Evolutionary conservation across 1,140 invertebrate genomes (phyloP), one percentile per base, ranked within the genome.

Genomic region (Bombus vancouverensis): DNA sequence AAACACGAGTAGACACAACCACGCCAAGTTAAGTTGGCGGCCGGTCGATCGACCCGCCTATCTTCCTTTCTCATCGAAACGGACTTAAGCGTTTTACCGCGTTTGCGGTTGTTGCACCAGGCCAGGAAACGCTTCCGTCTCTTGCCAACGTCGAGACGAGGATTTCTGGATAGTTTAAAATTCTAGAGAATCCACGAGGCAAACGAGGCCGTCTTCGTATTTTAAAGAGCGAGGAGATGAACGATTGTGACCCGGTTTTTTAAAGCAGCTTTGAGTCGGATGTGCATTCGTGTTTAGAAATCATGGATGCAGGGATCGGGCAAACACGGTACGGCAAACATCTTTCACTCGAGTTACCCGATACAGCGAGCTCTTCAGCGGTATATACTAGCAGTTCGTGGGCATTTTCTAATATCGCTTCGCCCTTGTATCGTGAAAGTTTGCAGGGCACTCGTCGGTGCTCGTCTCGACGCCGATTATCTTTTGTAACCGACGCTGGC

Each of bases 371-470:
- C 71, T 42, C 71, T 42, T 73, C n/a, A 39, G 28, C 39, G 25
- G 4, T 37, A 32, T 47, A 28, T n/a, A 34, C 37, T 22, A 22
- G 15, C n/a, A n/a, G 34, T 5, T 32, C 53, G 25, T 22, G 62
- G 73, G n/a, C 13, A n/a, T 57, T 74, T 68, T 53, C 59, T 59
- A 81, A 85, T 81, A 81, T 85, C 62, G 84, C n/a, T n/a, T 68
- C 28, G 10, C 70, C 18, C 70, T 57, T 12, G 34, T 39, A 12
- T 22, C 42, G 34, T n/a, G 39, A 25, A 57, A 44, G 68, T 85
- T 85, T 81, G 79, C 79, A 4, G 8, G 74, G 59, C 79, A 39
- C 72, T 81, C 79, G 59, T 13, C 32, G 44, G 10, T 74, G 37
- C 47, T 65, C 42, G 53, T 74, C 57, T 59, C 44, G 74, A 22